phyloP scores from a whole-genome alignment of 2,113 vertebrate genomes.

The Recurvirostra avosetta region DNA sequence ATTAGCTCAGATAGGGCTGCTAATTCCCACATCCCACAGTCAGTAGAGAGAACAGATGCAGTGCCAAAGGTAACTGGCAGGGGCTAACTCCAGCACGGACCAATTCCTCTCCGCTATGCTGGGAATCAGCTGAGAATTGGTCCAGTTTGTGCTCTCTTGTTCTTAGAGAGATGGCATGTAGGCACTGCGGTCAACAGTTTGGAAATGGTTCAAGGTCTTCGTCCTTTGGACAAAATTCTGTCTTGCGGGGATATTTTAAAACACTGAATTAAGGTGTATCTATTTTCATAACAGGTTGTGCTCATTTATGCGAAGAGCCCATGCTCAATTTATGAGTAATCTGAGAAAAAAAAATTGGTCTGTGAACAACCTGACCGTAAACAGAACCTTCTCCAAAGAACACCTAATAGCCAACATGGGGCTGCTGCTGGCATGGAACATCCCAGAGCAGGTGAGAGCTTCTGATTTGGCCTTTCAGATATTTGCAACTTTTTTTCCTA shows the following conservation, averaged over 20 bases:
- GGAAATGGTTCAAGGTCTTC: neutral
- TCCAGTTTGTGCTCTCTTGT: neutral
- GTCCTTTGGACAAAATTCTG: neutral
- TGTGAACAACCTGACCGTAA: neutral
- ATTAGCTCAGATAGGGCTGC: neutral
- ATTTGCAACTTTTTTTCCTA: neutral
- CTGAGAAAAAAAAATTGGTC: neutral
- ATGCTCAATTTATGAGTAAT: neutral
- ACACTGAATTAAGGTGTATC: neutral
- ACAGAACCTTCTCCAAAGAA: neutral
- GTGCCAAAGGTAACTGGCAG: neutral
- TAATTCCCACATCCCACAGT: neutral
- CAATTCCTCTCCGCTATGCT: neutral
- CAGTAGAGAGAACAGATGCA: neutral
- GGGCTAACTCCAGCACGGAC: neutral
- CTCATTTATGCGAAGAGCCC: neutral
- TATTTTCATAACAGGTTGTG: neutral
- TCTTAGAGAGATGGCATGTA: neutral
- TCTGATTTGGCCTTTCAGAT: neutral
- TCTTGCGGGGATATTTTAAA: neutral
- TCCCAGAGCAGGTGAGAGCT: neutral
- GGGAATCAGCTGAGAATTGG: neutral
- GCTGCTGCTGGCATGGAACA: neutral
- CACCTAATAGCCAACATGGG: accelerated
- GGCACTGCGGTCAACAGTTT: neutral